Conservation (phyloP, 1,140 invertebrate species). For the Heliconius congener region DNA sequence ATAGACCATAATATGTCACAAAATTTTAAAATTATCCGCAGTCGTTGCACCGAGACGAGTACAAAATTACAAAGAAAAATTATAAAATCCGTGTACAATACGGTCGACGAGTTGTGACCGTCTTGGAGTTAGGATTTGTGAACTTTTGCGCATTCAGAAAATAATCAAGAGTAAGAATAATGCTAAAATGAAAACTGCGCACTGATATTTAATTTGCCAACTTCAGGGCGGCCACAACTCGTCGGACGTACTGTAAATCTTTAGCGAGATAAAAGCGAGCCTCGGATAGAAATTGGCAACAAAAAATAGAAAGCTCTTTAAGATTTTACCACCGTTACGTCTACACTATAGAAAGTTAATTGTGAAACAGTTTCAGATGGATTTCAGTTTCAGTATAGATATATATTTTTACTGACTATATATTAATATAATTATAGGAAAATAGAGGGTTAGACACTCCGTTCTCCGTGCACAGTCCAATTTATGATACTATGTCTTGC, state of each 20-base stretch:
- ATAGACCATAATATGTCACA: background rate
- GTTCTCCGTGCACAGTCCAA: background rate
- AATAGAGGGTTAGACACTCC: background rate
- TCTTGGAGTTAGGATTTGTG: too few species aligned
- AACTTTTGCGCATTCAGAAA: too few species aligned
- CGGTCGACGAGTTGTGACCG: too few species aligned
- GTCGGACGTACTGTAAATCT: background rate
- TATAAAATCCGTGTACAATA: background rate
- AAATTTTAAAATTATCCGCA: background rate
- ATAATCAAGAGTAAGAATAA: too few species aligned
- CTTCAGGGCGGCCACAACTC: too few species aligned
- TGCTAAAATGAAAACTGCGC: background rate
- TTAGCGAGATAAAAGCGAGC: background rate
- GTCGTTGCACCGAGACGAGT: background rate
- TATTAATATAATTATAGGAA: background rate
- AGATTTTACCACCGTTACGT: slow-evolving; percentile 15
- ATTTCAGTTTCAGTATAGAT: background rate
- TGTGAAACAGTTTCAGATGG: background rate
- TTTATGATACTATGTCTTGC: too few species aligned
- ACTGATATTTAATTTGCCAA: too few species aligned
- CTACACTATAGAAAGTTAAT: slow-evolving; percentile 1
- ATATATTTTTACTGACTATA: background rate
- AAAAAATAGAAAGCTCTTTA: slow-evolving; percentile 11
- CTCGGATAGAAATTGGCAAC: slow-evolving; percentile 5
- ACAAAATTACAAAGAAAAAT: background rate